Evolutionary conservation across 2,113 vertebrate genomes (phyloP), one percentile per base, ranked within the genome.

Genomic region (Picathartes gymnocephalus): DNA sequence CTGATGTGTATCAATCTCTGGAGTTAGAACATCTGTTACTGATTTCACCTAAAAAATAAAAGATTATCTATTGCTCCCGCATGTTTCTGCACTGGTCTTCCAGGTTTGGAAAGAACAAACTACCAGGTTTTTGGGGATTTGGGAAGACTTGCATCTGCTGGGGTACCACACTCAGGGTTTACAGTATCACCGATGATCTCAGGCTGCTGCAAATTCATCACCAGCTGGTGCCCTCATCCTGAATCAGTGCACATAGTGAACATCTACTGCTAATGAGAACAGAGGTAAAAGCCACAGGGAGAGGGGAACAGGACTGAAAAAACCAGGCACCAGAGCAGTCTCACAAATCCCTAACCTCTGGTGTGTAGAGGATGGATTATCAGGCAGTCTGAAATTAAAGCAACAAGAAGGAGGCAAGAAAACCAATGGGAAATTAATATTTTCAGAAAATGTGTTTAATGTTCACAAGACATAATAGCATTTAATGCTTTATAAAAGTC

Each of bases 401-500:
- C 66, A 90, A 71, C 10, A 19, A 86, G 60, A 4, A 80, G 33
- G 15, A 35, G 15, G 56, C 35, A 92, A 68, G 82, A 78, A 88
- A 93, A 78, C 61, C 64, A 88, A 86, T 5, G 33, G 80, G 54
- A 94, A 92, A 93, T 76, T n/a, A 91, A 24, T 83, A 83, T 77
- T 95, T 93, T 92, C 56, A 78, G 71, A 57, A 93, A 92, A 88
- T 18, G n/a, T 31, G 30, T 80, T 92, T 83, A 68, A 86, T 22
- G 42, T 83, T 92, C 88, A 82, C n/a, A 70, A 83, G 83, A 92
- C 30, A n/a, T 77, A 92, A 86, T 18, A 78, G 56, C 68, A 90
- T 90, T 88, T 90, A 94, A 93, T 80, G 70, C 71, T 92, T 95
- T 90, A 66, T 69, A 81, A 58, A 94, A 86, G 79, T 83, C 74